Evolutionary conservation across 2,113 vertebrate species (phyloP).

Genomic region (Phaetusa simplex): DNA sequence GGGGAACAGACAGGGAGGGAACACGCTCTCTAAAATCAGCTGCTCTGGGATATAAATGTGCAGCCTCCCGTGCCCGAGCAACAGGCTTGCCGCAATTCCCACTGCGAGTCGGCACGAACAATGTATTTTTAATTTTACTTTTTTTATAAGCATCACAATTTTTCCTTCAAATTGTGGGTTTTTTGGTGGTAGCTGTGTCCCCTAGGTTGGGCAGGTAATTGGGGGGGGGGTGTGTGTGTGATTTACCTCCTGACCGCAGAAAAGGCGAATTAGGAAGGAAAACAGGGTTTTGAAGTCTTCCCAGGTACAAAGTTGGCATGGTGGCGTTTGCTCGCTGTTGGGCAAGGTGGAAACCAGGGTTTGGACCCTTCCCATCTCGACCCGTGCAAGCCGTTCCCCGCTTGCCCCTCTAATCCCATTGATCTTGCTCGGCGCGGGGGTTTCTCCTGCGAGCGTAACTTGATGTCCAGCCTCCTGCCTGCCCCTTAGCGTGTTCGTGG

Average conservation of each 20-base stretch:
- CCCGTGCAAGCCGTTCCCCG: neutral
- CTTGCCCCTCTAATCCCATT: neutral
- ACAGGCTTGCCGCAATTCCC: neutral
- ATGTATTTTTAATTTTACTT: neutral
- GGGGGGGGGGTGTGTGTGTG: too few relatives aligned
- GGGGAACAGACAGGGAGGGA: neutral
- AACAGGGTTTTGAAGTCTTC: neutral
- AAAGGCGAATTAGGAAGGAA: rapidly evolving
- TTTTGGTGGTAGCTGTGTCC: rapidly evolving
- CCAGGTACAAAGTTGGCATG: neutral
- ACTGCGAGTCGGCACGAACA: neutral
- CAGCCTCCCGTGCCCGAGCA: neutral
- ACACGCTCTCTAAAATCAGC: neutral
- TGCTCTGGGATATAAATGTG: neutral
- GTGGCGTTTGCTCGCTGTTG: rapidly evolving
- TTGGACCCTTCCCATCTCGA: neutral
- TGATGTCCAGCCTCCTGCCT: neutral
- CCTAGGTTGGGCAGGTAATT: rapidly evolving
- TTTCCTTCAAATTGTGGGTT: neutral
- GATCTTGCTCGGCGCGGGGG: neutral
- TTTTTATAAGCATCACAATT: neutral
- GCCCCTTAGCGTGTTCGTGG: neutral
- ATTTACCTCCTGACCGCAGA: neutral
- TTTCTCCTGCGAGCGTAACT: neutral
- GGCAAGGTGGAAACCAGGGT: neutral